Base-by-base conservation (phyloP, 2,888 invertebrate genomes). In the Unio delphinus region DNA sequence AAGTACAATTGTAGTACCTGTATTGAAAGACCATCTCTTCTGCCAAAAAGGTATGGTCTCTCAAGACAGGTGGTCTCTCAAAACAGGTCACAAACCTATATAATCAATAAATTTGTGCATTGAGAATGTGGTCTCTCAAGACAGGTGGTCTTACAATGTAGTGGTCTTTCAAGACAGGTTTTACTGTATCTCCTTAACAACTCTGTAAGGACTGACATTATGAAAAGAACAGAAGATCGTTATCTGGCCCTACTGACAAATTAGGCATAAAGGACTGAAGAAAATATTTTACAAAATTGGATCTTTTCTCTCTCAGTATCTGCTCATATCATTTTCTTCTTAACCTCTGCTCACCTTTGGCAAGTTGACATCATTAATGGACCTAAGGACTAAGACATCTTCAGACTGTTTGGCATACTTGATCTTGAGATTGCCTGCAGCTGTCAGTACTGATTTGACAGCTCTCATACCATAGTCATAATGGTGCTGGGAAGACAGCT, bases 381-480 rank as follows among this genome's bases (percentile, higher is more conserved):
- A 89, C 58, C 87, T 80, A 17, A 90, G 83, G n/a, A 90, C 86
- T 57, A 90, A 80, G 8, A 88, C 83, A 76, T 89, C 89, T 67
- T 89, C 89, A 59, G 85, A 74, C 64, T 87, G 83, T 26, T 88
- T 86, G 0, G 89, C 87, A 69, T 89, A 88, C 68, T 88, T 88
- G 54, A 89, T 83, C 72, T 89, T 89, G 63, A 89, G 82, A 70
- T 88, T 89, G n/a, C 89, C 89, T 0, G 89, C 90, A 0, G 89
- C 89, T 0, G 89, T 89, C 64, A 90, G 81, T 20, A 90, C 89
- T 11, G 89, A 89, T 77, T 90, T 90, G 45, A 90, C 89, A 4
- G 90, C 90, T 67, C 90, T 73, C 90, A 90, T 90, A 23, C 90
- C 90, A 73, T 89, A 90, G 76, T 90, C 90, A 74, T 90, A 90